Base-by-base conservation (phyloP, 2,888 invertebrate species). In the Ophion obscuratus region DNA sequence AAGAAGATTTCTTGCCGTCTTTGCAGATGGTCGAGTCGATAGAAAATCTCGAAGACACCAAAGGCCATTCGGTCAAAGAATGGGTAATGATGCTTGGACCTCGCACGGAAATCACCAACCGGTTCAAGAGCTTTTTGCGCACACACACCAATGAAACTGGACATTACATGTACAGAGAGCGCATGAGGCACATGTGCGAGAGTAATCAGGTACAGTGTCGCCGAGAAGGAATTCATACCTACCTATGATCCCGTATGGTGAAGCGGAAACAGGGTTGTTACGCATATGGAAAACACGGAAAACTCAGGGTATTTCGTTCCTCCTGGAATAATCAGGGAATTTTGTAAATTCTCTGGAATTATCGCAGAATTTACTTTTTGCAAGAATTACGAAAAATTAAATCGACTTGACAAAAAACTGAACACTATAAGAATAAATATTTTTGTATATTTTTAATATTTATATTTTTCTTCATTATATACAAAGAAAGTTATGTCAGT, bases 71-170 rank as follows among this genome's bases (percentile, higher is more conserved):
- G 0, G 97, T 98, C 2, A 97, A 98, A 91, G 99, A 99, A 91
- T 99, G 99, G 99, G 99, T 99, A 0, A 96, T 97, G 79, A 98
- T 99, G 97, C 95, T 99, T 89, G 99, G 98, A 0, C 99, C 99
- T 0, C 96, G 97, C 78, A 98, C 98, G 14, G 99, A 99, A 95
- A 99, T 99, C 89, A 97, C 98, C 82, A 99, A 99, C 94, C 96
- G 96, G 74, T 97, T 97, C 91, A 98, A 98, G 93, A 98, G 98
- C 92, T 99, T 99, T 93, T 95, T 99, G 24, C 96, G 98, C 47
- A 99, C 98, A 14, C 98, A 96, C 94, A 97, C 97, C 0, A 98
- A 99, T 94, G 96, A 96, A 31, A 97, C 97, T 92, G 98, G 98
- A 0, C 97, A 97, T 87, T 97, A 97, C 91, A 96, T 98, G 0